phyloP scores from a whole-genome alignment of 2,888 invertebrate genomes.

The Dastarcus helophoroides region DNA sequence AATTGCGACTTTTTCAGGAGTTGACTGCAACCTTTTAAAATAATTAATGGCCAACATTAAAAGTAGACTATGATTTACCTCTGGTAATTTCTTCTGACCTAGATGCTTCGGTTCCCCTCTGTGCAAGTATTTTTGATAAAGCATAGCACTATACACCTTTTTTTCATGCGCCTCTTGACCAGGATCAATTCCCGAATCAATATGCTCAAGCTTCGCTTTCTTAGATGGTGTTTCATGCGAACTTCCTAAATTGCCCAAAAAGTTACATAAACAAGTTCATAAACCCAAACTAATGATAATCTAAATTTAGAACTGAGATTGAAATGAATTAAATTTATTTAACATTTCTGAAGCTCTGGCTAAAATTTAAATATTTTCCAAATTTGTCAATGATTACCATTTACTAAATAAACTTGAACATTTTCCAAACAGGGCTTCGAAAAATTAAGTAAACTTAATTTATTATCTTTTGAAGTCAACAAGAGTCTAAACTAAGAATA shows the following conservation, averaged over 20 bases:
- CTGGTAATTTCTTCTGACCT: slow-evolving; percentile 72
- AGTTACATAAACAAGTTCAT: no score
- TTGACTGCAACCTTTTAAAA: slow-evolving; percentile 1
- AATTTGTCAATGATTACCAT: slow-evolving; percentile 10
- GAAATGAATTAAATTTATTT: no score
- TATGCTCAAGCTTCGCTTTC: slow-evolving; percentile 26
- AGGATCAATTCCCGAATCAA: slow-evolving; percentile 35
- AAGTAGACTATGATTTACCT: no score
- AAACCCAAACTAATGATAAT: no score
- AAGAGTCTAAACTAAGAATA: no score
- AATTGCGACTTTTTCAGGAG: slow-evolving; percentile 6
- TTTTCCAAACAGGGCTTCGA: no score
- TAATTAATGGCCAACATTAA: slow-evolving; percentile 3
- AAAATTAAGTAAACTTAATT: no score
- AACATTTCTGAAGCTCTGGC: no score
- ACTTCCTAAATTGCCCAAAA: background rate
- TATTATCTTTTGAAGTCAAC: no score
- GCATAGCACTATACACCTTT: slow-evolving; percentile 48
- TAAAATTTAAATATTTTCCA: slow-evolving; percentile 2
- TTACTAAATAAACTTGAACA: no score
- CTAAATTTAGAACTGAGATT: no score
- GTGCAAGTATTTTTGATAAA: slow-evolving; percentile 67
- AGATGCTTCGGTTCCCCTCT: slow-evolving; percentile 70
- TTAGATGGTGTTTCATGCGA: slow-evolving; percentile 17
- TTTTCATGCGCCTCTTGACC: slow-evolving; percentile 61